phyloP scores from a whole-genome alignment of 2,888 invertebrate genomes.

The Heliconius erato region DNA sequence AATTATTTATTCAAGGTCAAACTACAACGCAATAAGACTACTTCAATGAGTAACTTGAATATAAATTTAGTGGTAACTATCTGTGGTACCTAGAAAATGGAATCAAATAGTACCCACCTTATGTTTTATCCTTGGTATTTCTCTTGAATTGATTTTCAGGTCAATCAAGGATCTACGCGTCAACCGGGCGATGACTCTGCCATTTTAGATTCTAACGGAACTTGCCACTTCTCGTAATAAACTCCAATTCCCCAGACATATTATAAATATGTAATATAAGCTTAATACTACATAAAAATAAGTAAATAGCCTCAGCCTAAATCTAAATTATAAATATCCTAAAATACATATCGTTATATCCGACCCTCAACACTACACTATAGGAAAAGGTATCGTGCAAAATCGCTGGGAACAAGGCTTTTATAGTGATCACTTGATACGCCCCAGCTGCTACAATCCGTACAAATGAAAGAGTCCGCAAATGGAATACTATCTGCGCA shows the following conservation, averaged over 20 bases:
- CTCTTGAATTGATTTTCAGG: constrained; percentile 41
- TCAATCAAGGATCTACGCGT: constrained; percentile 46
- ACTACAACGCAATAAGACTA: constrained; percentile 53
- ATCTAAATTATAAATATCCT: constrained; percentile 43
- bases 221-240: constrained; percentile 57
- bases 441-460: constrained; percentile 52
- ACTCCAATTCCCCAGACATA: constrained; percentile 43
- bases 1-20: constrained; percentile 53
- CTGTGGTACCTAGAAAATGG: constrained; percentile 44
- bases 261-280: constrained; percentile 10
- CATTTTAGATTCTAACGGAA: constrained; percentile 66
- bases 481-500: constrained; percentile 12
- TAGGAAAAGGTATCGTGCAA: constrained; percentile 63
- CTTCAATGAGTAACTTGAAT: background rate
- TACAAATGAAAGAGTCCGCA: constrained; percentile 36
- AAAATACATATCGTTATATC: constrained; percentile 33
- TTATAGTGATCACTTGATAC: constrained; percentile 60
- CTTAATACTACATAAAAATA: constrained; percentile 52
- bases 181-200: constrained; percentile 77
- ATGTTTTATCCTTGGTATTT: constrained; percentile 51
- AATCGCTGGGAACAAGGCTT: constrained; percentile 54
- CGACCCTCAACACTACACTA: constrained; percentile 67
- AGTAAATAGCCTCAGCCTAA: constrained; percentile 33
- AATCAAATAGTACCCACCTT: constrained; percentile 66
- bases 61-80: background rate